Evolutionary conservation across 1,140 invertebrate species (phyloP).

Genomic region (Drosophila miranda): DNA sequence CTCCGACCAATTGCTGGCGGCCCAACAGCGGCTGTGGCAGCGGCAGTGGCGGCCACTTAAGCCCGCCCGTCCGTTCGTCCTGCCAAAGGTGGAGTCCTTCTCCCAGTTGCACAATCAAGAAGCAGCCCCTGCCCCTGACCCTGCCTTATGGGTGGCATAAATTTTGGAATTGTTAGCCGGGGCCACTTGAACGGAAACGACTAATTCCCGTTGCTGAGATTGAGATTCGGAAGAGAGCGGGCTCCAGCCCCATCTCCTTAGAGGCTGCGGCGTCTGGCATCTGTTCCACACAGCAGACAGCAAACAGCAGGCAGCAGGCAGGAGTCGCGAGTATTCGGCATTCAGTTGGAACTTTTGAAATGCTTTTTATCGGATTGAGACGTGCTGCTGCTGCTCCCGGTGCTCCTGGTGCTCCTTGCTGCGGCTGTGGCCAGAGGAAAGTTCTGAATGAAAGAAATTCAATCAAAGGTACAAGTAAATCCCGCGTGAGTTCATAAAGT

Average conservation of each 20-base stretch:
- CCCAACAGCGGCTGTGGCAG: not conserved
- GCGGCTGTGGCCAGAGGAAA: slow-evolving; percentile 26
- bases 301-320: not conserved
- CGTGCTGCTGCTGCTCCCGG: slow-evolving; percentile 17
- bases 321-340: slow-evolving; percentile 26
- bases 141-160: slow-evolving; percentile 62
- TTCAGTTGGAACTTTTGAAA: slow-evolving; percentile 30
- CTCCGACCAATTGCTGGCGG: slow-evolving; percentile 74
- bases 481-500: slow-evolving; percentile 80
- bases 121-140: slow-evolving; percentile 44
- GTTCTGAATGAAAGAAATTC: slow-evolving; percentile 66
- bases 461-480: slow-evolving; percentile 81
- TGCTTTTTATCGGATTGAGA: slow-evolving; percentile 71
- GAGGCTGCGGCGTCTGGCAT: slow-evolving; percentile 58
- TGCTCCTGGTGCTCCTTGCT: slow-evolving; percentile 3
- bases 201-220: slow-evolving; percentile 75
- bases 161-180: slow-evolving; percentile 74
- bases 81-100: slow-evolving; percentile 37
- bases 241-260: slow-evolving; percentile 10
- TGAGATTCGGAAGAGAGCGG: slow-evolving; percentile 28
- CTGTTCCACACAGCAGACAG: slow-evolving; percentile 56
- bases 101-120: slow-evolving; percentile 81
- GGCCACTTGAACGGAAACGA: slow-evolving; percentile 73
- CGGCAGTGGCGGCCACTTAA: slow-evolving; percentile 58
- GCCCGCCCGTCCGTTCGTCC: slow-evolving; percentile 34